Base-by-base conservation (phyloP, 2,113 vertebrate species). In the Steatornis caripensis region DNA sequence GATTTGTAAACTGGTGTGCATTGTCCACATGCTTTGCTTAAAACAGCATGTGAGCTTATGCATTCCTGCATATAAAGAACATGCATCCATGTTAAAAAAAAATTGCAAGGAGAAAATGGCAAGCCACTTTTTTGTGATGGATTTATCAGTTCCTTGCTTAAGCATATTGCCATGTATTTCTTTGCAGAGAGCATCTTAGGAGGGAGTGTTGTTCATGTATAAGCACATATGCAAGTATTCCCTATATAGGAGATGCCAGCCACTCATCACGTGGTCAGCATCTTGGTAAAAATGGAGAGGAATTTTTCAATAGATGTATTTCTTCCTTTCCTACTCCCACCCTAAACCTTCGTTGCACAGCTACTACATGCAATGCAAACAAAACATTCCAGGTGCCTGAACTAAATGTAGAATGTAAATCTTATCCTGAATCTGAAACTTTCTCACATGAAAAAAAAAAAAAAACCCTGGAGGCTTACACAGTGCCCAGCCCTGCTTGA, bases 31-130 rank as follows among this genome's bases (percentile, higher is more conserved):
- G 39, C 36, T 72, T 69, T 37, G 39, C 36, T 72, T 69, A 87
- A 81, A 86, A 60, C 0, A 68, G 37, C 24, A 55, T 2, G 5
- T n/a, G 55, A 72, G 11, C 15, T 36, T 48, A 37, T 0, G 0
- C 22, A 74, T 57, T 91, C 10, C 64, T 76, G 32, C 23, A 54
- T 23, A 51, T 32, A 62, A 66, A 82, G 26, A 79, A 60, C 32
- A 37, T 5, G 7, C 9, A 19, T 18, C 11, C 6, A 10, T 15
- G 8, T 43, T 2, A 34, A 19, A 55, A 85, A 55, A 34, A 51
- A 48, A 2, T 12, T 12, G 6, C 46, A 64, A 27, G 20, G 23
- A 72, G 30, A 61, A 89, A 78, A 89, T 29, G 5, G 46, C 41
- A 87, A 87, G 43, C 26, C 24, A 54, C 32, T 74, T 5, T 62